A percentile compares a stretch with the other conserved stretches of the same genome.
Evolutionary conservation across 92 coral and sea anemone species (phyloP).

Genomic region (Heteractis magnifica): DNA sequence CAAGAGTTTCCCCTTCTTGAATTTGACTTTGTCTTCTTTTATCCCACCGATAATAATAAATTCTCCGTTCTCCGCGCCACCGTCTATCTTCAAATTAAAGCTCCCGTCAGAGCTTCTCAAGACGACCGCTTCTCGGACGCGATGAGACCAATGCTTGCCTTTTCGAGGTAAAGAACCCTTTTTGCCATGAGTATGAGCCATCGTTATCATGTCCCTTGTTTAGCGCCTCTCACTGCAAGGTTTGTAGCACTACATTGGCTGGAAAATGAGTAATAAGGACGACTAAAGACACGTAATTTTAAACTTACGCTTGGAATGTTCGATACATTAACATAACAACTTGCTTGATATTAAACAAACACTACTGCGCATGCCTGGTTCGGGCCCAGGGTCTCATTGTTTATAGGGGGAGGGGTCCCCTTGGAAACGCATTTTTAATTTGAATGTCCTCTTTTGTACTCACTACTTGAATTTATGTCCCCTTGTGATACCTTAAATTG

Average conservation of each 20-base stretch:
- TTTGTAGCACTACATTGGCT: slow-evolving; percentile 29
- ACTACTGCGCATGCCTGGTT: slow-evolving; percentile 41
- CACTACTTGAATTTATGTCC: not conserved
- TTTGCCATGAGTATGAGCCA: slow-evolving; percentile 60
- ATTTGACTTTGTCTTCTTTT: slow-evolving; percentile 80
- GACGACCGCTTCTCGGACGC: slow-evolving; percentile 74
- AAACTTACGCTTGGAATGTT: slow-evolving; percentile 54
- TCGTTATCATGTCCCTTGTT: slow-evolving; percentile 31
- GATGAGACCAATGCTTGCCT: slow-evolving; percentile 94
- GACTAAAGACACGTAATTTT: slow-evolving; percentile 44
- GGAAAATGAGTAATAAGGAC: slow-evolving; percentile 38
- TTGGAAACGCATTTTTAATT: slow-evolving; percentile 16
- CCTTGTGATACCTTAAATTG: not conserved
- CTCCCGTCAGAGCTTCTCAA: slow-evolving; percentile 69
- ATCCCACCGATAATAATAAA: slow-evolving; percentile 85
- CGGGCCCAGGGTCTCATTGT: slow-evolving; percentile 25
- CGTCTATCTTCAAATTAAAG: slow-evolving; percentile 87
- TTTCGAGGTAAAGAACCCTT: slow-evolving; percentile 83
- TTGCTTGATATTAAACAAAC: slow-evolving; percentile 30
- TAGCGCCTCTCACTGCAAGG: slow-evolving; percentile 17
- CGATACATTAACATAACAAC: slow-evolving; percentile 34
- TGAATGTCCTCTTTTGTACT: not conserved
- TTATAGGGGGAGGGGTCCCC: slow-evolving; percentile 36
- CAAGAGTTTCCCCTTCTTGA: slow-evolving; percentile 83
- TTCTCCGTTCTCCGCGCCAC: slow-evolving; percentile 98